These are phyloP conservation scores for Eciton burchellii DNA, from an alignment of 1,140 invertebrate species.

Conservation along the genomic window DNA sequence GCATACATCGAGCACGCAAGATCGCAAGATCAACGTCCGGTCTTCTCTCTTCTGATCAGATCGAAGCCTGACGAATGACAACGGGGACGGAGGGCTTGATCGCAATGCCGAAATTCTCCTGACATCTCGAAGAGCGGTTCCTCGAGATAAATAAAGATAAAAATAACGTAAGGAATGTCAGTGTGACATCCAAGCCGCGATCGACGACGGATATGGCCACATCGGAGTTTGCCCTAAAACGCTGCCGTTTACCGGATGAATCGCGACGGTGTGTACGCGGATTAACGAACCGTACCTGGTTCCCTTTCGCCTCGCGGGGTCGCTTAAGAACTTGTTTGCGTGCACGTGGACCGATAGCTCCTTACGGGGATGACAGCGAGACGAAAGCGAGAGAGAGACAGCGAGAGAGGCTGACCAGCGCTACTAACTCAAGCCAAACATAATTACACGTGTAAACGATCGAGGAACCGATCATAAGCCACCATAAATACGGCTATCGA, in stretches of 20 bases:
- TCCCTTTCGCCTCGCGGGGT: constrained; percentile 64
- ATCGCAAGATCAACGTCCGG: not conserved
- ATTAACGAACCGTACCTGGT: constrained; percentile 67
- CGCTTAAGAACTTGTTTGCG: constrained; percentile 71
- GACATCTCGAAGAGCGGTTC: too few relatives aligned
- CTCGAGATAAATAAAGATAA: too few relatives aligned
- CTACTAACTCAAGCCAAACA: constrained; percentile 71
- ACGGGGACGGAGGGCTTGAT: too few relatives aligned
- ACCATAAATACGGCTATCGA: constrained; percentile 59
- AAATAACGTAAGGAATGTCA: too few relatives aligned
- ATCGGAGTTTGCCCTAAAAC: constrained; percentile 30
- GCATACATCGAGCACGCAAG: not conserved
- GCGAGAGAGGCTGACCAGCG: not conserved
- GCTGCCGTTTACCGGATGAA: constrained; percentile 62
- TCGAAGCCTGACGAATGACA: too few relatives aligned
- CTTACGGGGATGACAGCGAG: constrained; percentile 40
- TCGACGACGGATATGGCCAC: not conserved
- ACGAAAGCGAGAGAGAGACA: not conserved
- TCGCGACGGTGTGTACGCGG: constrained; percentile 63
- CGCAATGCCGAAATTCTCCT: too few relatives aligned
- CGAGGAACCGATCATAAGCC: constrained; percentile 37
- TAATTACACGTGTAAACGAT: constrained; percentile 69
- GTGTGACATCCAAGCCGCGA: too few relatives aligned
- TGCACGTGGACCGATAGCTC: constrained; percentile 61
- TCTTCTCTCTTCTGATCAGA: not conserved